phyloP scores from a whole-genome alignment of 2,888 invertebrate species.

The Ommatoiulus sabulosus region DNA sequence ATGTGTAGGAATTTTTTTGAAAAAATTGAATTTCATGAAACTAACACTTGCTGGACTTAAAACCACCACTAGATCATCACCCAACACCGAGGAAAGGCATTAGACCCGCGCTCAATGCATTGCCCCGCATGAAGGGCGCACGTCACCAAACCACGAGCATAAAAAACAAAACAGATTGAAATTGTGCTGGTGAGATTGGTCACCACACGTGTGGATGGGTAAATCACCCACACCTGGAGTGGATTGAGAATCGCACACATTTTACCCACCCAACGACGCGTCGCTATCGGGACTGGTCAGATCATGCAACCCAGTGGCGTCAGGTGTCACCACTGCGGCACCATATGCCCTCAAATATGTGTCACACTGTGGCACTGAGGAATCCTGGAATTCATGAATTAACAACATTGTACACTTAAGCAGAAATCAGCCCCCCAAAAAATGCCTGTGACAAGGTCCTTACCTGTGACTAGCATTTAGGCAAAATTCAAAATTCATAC shows the following conservation, averaged over 20 bases:
- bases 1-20: neutral
- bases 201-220: constrained; percentile 45
- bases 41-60: neutral
- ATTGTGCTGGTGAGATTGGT: constrained; percentile 45
- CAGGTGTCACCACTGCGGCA: constrained; percentile 58
- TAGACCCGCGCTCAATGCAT: constrained; percentile 19
- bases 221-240: constrained; percentile 50
- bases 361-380: constrained; percentile 58
- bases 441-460: neutral
- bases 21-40: neutral
- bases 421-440: constrained; percentile 54
- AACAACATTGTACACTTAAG: constrained; percentile 55
- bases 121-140: constrained; percentile 19
- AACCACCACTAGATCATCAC: neutral
- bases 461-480: constrained; percentile 35
- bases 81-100: constrained; percentile 10
- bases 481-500: constrained; percentile 37
- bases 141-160: constrained; percentile 20
- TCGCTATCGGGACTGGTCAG: constrained; percentile 60
- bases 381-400: constrained; percentile 57
- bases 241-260: constrained; percentile 45
- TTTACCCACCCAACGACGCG: constrained; percentile 60
- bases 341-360: constrained; percentile 59
- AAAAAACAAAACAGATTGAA: constrained; percentile 44
- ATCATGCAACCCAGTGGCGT: constrained; percentile 57